Evolutionary conservation across 2,888 invertebrate genomes (phyloP).

Genomic region (Cosmia pyralina): DNA sequence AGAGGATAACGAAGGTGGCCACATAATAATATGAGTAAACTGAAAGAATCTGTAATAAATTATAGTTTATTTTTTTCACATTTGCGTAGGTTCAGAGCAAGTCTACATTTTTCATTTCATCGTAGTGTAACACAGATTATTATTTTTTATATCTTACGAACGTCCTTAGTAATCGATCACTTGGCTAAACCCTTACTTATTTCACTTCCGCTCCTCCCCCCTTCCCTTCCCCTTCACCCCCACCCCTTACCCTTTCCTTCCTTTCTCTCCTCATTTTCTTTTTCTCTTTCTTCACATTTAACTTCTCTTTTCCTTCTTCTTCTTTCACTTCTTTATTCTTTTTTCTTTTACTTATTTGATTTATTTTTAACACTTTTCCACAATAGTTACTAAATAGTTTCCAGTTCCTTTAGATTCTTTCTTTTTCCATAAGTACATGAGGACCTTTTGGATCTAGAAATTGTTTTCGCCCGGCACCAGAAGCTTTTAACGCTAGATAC

Average conservation of each 20-base stretch:
- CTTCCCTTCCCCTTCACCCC: no score
- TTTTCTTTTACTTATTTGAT: background rate
- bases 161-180: background rate
- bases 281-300: background rate
- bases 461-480: background rate
- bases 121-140: no score
- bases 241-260: background rate
- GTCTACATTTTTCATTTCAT: no score
- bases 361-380: no score
- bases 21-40: background rate
- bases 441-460: background rate
- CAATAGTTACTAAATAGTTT: background rate
- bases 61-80: background rate
- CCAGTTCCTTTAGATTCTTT: background rate
- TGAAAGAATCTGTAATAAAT: background rate
- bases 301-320: background rate
- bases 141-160: background rate
- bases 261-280: background rate
- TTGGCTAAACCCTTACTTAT: background rate
- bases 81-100: background rate
- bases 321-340: background rate
- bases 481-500: conserved; percentile 32
- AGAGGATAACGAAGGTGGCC: no score
- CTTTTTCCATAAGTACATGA: no score
- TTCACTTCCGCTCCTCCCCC: background rate